Percentiles rank a stretch among this genome's conserved stretches.
Conservation (phyloP, 2,888 invertebrate species). For the Rhopalosiphum nymphaeae region DNA sequence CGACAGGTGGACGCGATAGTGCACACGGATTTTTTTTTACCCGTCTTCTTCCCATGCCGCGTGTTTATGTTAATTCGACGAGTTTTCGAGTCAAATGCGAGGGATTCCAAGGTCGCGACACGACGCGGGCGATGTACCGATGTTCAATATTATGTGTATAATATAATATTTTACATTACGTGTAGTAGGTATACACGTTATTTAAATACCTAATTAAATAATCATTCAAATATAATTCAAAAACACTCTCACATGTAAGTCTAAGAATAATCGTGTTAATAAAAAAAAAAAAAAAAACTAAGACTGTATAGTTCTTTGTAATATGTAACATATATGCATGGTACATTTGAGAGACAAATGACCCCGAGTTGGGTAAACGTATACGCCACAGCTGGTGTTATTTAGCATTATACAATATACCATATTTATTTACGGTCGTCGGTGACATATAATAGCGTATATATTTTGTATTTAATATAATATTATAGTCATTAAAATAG, state of each 20-base stretch:
- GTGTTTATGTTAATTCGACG: constrained; percentile 16
- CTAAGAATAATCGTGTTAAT: neutral
- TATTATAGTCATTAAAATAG: neutral
- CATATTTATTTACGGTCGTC: neutral
- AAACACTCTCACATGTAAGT: neutral
- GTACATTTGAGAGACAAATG: neutral
- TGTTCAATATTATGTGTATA: neutral
- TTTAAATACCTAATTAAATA: neutral
- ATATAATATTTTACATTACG: neutral
- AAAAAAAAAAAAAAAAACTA: neutral
- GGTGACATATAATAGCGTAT: neutral
- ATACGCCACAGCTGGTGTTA: neutral
- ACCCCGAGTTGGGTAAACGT: neutral
- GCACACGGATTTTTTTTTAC: neutral
- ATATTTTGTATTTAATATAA: neutral
- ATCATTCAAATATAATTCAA: neutral
- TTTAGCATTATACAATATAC: neutral
- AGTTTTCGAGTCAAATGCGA: constrained; percentile 25
- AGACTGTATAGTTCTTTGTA: neutral
- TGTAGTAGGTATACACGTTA: neutral
- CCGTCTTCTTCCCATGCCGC: neutral
- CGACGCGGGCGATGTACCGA: neutral
- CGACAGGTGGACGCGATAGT: neutral
- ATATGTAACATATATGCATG: neutral
- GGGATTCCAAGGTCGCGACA: constrained; percentile 25